phyloP scores from a whole-genome alignment of 2,113 vertebrate genomes.

The Corythornis vintsioides region DNA sequence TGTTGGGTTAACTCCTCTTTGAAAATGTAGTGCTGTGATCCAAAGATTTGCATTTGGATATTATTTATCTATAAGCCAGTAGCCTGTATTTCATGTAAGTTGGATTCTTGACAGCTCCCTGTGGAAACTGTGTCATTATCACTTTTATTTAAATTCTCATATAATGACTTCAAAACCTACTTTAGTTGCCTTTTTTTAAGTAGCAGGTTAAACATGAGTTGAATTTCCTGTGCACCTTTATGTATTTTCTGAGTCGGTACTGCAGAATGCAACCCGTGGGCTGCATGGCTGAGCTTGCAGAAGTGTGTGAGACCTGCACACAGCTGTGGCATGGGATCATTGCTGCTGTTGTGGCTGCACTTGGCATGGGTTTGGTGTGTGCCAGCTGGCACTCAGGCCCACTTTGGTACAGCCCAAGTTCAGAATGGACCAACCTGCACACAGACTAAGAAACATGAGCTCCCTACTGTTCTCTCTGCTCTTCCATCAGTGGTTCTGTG shows the following conservation, averaged over 20 bases:
- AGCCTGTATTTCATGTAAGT: neutral
- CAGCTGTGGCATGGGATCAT: neutral
- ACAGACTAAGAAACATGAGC: neutral
- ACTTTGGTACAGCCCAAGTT: accelerated
- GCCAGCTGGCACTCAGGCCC: neutral
- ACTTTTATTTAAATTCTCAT: neutral
- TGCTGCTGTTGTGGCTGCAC: neutral
- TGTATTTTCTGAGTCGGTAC: neutral
- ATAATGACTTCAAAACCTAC: neutral
- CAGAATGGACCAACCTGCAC: accelerated
- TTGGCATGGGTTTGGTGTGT: neutral
- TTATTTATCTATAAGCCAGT: neutral
- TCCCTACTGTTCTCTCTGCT: neutral
- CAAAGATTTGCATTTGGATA: neutral
- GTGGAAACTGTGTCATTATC: neutral
- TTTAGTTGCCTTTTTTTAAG: neutral
- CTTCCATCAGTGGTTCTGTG: neutral
- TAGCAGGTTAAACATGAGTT: neutral
- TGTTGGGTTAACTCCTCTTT: neutral
- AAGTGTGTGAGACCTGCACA: neutral
- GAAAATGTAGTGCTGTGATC: slow-evolving; percentile 10
- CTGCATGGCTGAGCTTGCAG: neutral
- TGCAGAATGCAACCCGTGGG: accelerated
- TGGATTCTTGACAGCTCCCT: neutral
- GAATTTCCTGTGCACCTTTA: neutral